Evolutionary conservation across 2,888 invertebrate genomes (phyloP).

Genomic region (Doris montereyensis): DNA sequence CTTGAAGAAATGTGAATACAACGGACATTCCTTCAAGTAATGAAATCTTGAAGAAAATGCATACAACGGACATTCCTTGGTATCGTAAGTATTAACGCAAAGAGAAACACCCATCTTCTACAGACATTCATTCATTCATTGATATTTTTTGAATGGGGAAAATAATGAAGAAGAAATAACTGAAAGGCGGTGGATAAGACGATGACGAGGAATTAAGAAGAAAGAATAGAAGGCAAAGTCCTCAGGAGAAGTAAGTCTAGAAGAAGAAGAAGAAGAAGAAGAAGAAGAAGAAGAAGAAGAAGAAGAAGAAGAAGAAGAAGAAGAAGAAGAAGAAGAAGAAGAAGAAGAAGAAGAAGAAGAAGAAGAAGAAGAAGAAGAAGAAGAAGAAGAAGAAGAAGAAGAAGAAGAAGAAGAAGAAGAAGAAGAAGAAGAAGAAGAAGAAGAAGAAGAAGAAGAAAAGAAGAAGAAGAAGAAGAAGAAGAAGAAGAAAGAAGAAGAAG

Average conservation of each 20-base stretch:
- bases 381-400: constrained; percentile 12
- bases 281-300: not conserved
- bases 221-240: not conserved
- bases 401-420: not conserved
- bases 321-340: constrained; percentile 3
- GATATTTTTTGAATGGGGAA: too few species aligned
- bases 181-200: too few species aligned
- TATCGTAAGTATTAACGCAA: too few species aligned
- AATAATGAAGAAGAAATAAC: too few species aligned
- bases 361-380: constrained; percentile 10
- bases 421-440: not conserved
- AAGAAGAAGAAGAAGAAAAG: constrained; percentile 4
- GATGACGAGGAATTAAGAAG: not conserved
- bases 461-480: not conserved
- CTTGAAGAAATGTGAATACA: too few species aligned
- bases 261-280: constrained; percentile 4
- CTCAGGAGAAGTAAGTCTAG: not conserved
- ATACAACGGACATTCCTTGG: too few species aligned
- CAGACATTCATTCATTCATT: too few species aligned
- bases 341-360: constrained; percentile 8
- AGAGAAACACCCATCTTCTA: too few species aligned
- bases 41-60: too few species aligned
- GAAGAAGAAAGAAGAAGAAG: not conserved
- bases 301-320: constrained; percentile 8
- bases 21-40: too few species aligned